Conservation (phyloP, 1,140 invertebrate genomes). For the Penaeus chinensis region DNA sequence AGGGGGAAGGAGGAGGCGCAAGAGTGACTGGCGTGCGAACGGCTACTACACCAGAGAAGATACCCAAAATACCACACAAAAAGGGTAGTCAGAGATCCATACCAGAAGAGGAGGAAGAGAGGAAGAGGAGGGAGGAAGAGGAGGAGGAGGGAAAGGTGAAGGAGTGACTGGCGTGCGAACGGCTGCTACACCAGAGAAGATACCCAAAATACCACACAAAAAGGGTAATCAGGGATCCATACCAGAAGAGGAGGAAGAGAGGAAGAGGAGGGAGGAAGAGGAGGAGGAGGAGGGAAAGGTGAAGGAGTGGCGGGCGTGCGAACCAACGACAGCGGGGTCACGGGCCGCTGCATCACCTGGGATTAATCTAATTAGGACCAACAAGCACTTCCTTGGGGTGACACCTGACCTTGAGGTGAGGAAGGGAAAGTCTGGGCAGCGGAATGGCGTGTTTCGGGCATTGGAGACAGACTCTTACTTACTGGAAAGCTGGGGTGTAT, state of each 20-base stretch:
- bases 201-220: too few relatives aligned
- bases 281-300: not conserved
- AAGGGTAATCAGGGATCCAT: too few relatives aligned
- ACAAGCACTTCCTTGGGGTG: slow-evolving; percentile 26
- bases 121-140: not conserved
- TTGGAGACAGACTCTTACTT: too few relatives aligned
- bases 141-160: not conserved
- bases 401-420: not conserved
- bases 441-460: not conserved
- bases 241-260: not conserved
- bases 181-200: too few relatives aligned
- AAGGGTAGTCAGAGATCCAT: too few relatives aligned
- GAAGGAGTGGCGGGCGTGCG: not conserved
- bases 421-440: not conserved
- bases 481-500: too few relatives aligned
- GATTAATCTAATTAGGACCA: slow-evolving; percentile 38
- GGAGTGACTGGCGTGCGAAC: too few relatives aligned
- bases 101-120: not conserved
- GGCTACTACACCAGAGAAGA: too few relatives aligned
- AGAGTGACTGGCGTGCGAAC: too few relatives aligned
- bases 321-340: slow-evolving; percentile 6
- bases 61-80: too few relatives aligned
- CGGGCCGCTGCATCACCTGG: slow-evolving; percentile 30
- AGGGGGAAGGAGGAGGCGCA: too few relatives aligned
- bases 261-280: not conserved